Evolutionary conservation across 1,140 invertebrate genomes (phyloP), one percentile per base, ranked within the genome.

Genomic region (Platyscapa corneri): DNA sequence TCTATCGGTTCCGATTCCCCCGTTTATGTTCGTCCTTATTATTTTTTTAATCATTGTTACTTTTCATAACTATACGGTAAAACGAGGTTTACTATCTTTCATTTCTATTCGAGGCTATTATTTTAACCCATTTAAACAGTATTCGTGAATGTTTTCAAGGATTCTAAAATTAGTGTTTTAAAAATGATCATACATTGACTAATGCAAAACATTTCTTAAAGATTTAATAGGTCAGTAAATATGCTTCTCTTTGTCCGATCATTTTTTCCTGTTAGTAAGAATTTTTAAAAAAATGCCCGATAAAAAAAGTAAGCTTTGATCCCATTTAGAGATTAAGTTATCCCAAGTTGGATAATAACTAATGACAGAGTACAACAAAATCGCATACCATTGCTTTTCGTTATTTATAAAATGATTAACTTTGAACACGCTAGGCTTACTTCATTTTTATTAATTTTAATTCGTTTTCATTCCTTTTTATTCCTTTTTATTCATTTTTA

Each of bases 51-150:
- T n/a, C n/a, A n/a, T n/a, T n/a, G n/a, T n/a, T n/a, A 30, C 30
- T 39, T 74, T 49, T 46, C n/a, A 3, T 16, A 49, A 1, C 42
- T 39, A 37, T 39, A 39, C 39, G 39, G n/a, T 20, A 37, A 10
- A 72, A 39, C 39, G 1, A 23, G 16, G n/a, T 12, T 72, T 72
- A 67, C 8, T 49, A 75, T 30, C n/a, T 30, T 75, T 75, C 74
- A 75, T 46, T 75, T 75, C 32, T 75, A 49, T 49, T 75, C 23
- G n/a, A 30, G 10, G 39, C 10, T 49, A 75, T 75, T 75, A 46
- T 75, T 75, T 75, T 30, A 75, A 72, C 34, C 34, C n/a, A 72
- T 72, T 72, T 72, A 72, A 72, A 39, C 34, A 39, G 67, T 39
- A 39, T 72, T 39, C 5, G 6, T 72, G 34, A 20, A 72, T 23